Conservation (phyloP, 2,113 vertebrate genomes). For the Oreotrochilus melanogaster region DNA sequence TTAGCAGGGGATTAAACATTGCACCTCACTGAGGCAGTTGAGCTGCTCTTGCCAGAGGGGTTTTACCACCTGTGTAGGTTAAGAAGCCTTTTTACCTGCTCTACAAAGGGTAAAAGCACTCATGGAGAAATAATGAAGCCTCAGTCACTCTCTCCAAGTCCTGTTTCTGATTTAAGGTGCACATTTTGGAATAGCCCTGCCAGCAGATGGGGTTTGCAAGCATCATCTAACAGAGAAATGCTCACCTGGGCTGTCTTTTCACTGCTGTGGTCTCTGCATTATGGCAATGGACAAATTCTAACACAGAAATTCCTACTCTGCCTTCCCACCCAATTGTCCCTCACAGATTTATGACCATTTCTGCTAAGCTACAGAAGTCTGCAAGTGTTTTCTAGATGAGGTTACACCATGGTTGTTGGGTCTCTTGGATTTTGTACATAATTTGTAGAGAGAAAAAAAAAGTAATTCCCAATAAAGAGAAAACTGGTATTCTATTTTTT, state of each 20-base stretch:
- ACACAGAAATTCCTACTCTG: not conserved
- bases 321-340: not conserved
- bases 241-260: not conserved
- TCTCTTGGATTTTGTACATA: not conserved
- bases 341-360: not conserved
- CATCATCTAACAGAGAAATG: slow-evolving; percentile 11
- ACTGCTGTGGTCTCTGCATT: not conserved
- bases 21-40: not conserved
- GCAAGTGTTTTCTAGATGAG: not conserved
- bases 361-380: not conserved
- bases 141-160: not conserved
- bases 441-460: not conserved
- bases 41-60: slow-evolving; percentile 23
- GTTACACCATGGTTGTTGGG: not conserved
- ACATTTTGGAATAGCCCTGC: not conserved
- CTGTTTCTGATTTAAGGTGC: not conserved
- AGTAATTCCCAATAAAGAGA: not conserved
- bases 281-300: not conserved
- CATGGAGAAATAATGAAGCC: not conserved
- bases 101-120: not conserved
- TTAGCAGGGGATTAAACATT: slow-evolving; percentile 53
- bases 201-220: slow-evolving; percentile 30
- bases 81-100: slow-evolving; percentile 10
- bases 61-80: slow-evolving; percentile 40
- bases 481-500: not conserved